These are phyloP conservation scores for Megalops atlanticus DNA, from an alignment of 2,113 vertebrate species.

Conservation along the genomic window DNA sequence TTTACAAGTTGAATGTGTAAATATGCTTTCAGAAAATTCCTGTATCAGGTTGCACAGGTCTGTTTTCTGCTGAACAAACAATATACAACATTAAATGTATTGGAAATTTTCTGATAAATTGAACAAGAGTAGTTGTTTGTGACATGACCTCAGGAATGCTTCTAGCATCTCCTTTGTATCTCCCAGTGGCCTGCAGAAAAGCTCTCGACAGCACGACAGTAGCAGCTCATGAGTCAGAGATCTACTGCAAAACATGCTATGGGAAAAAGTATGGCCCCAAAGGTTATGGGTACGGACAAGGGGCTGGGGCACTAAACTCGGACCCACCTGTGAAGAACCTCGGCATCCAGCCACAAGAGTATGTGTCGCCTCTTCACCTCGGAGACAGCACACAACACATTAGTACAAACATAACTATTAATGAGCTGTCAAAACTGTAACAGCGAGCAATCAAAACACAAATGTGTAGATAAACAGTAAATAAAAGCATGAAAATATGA, in stretches of 20 bases:
- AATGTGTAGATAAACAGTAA: too few species aligned
- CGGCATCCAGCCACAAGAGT: conserved; percentile 78
- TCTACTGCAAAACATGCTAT: conserved; percentile 79
- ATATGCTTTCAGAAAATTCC: too few species aligned
- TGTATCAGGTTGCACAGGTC: too few species aligned
- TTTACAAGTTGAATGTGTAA: too few species aligned
- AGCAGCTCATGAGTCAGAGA: conserved; percentile 77
- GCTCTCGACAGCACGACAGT: conserved; percentile 80
- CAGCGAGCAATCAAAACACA: not conserved
- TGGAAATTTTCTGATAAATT: too few species aligned
- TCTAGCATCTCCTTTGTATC: not conserved
- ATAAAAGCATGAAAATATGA: too few species aligned
- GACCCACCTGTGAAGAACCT: conserved; percentile 72
- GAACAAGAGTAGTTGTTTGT: too few species aligned
- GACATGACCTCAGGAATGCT: too few species aligned
- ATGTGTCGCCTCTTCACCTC: conserved; percentile 48
- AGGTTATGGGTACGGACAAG: conserved; percentile 75
- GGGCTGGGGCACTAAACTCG: conserved; percentile 76
- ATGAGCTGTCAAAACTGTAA: too few species aligned
- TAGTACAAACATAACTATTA: too few species aligned
- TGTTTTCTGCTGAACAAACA: too few species aligned
- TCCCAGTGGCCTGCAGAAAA: conserved; percentile 78
- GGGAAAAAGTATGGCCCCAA: conserved; percentile 79
- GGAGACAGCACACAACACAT: not conserved
- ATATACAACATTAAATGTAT: too few species aligned